phyloP scores from a whole-genome alignment of 2,113 vertebrate species.

The Pangasianodon gigas region DNA sequence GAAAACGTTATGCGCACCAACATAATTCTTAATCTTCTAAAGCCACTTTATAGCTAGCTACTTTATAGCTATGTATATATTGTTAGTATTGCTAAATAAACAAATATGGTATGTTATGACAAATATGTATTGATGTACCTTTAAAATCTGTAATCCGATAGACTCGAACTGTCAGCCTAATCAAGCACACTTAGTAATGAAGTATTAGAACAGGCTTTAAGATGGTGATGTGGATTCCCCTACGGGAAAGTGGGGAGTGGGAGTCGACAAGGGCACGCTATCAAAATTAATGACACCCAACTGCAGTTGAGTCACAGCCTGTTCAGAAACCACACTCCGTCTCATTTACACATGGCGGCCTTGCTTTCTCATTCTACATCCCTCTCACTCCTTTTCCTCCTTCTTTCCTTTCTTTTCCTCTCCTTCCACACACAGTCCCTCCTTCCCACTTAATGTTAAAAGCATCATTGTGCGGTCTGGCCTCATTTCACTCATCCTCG shows the following conservation, averaged over 20 bases:
- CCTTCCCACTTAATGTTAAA: background rate
- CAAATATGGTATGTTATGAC: background rate
- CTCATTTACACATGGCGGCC: background rate
- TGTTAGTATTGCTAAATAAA: background rate
- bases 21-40: background rate
- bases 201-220: background rate
- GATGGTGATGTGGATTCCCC: conserved; percentile 1
- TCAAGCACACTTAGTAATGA: background rate
- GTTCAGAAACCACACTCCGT: background rate
- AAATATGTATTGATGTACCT: background rate
- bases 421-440: background rate
- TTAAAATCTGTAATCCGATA: background rate
- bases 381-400: background rate
- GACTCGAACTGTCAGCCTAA: background rate
- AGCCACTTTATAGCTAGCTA: background rate
- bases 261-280: background rate
- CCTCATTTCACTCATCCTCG: background rate
- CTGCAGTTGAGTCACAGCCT: conserved; percentile 9
- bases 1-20: background rate
- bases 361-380: background rate
- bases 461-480: background rate
- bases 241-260: background rate
- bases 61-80: background rate
- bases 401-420: background rate
- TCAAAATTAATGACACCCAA: conserved; percentile 25